A percentile compares a stretch with the other conserved stretches of the same genome.
Conservation (phyloP, 2,797 vertebrate species). For the Manis javanica region DNA sequence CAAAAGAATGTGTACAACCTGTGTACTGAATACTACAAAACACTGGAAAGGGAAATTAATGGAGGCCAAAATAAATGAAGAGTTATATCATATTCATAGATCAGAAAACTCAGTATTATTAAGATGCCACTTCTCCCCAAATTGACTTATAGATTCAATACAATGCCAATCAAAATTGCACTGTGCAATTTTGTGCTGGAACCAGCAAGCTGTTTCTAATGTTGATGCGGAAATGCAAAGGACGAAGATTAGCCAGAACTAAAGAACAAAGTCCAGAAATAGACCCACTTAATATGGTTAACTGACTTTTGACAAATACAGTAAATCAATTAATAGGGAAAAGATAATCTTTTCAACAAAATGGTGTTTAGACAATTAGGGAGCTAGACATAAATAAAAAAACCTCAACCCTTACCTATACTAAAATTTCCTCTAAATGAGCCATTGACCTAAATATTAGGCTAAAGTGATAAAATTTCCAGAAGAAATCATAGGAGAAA, state of each 20-base stretch:
- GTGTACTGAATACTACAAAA: not conserved
- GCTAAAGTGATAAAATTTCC: not conserved
- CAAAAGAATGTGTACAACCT: not conserved
- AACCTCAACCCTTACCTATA: not conserved
- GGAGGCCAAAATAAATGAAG: not conserved
- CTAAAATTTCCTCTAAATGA: not conserved
- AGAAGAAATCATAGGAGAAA: not conserved
- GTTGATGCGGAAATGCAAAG: not conserved
- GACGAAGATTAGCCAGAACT: not conserved
- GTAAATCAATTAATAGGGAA: not conserved
- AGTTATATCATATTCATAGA: not conserved
- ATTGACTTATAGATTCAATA: not conserved
- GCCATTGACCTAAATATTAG: not conserved
- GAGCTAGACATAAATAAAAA: not conserved
- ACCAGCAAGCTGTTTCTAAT: not conserved
- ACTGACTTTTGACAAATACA: not conserved
- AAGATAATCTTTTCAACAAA: not conserved
- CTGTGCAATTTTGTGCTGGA: not conserved
- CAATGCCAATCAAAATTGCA: not conserved
- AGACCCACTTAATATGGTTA: not conserved
- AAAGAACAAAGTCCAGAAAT: not conserved
- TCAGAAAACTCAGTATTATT: not conserved
- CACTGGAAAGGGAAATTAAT: not conserved
- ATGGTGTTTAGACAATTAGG: not conserved
- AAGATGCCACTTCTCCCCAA: not conserved